Evolutionary conservation across 2,888 invertebrate species (phyloP).

Genomic region (Linnaemya vulpina): DNA sequence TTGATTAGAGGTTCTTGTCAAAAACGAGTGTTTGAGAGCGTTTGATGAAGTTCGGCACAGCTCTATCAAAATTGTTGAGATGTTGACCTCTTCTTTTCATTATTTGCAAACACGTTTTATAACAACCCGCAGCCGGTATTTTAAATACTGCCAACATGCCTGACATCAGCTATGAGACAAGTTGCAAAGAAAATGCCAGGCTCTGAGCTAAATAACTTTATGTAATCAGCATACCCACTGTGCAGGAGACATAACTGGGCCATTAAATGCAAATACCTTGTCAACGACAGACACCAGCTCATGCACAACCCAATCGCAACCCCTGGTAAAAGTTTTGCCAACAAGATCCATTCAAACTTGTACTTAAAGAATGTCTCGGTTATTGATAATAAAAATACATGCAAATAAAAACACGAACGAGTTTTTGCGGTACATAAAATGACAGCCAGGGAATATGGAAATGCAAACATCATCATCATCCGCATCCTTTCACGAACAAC

Average conservation of each 20-base stretch:
- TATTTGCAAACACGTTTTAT: no score
- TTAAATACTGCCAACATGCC: no score
- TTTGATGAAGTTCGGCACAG: no score
- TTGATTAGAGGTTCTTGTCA: no score
- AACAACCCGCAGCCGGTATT: no score
- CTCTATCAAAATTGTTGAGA: no score
- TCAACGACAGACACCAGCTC: constrained; percentile 23
- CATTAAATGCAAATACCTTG: constrained; percentile 68
- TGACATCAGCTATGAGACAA: no score
- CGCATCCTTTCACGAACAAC: not conserved
- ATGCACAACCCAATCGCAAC: constrained; percentile 26
- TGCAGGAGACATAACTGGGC: constrained; percentile 59
- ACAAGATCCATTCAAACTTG: constrained; percentile 20
- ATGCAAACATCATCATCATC: constrained; percentile 35
- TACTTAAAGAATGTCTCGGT: constrained; percentile 20
- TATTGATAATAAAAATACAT: constrained; percentile 44
- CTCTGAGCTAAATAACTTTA: no score
- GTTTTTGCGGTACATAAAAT: constrained; percentile 45
- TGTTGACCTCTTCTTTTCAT: no score
- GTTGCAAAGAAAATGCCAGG: no score
- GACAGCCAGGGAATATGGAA: constrained; percentile 59
- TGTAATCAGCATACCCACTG: no score
- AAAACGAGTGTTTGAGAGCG: no score
- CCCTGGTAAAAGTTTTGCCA: constrained; percentile 3
- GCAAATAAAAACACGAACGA: not conserved